Evolutionary conservation across 2,888 invertebrate species (phyloP).

Genomic region (Piscicola geometra): DNA sequence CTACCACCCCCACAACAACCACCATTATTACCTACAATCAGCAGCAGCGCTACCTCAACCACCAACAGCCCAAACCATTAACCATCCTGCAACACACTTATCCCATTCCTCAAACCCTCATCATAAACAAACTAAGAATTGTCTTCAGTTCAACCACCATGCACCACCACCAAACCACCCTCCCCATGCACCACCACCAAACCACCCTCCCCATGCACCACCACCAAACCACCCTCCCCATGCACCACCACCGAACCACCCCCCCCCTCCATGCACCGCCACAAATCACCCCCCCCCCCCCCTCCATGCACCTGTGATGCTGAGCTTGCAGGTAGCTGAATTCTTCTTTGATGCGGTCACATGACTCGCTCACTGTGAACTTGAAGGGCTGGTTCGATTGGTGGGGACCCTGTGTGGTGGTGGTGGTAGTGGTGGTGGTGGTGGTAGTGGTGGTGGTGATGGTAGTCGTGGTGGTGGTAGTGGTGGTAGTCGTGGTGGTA

Average conservation of each 20-base stretch:
- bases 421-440: background rate
- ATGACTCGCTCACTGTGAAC: constrained; percentile 85
- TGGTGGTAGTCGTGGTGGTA: background rate
- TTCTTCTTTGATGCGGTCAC: constrained; percentile 91
- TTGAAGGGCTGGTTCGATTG: constrained; percentile 80
- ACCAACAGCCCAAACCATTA: background rate
- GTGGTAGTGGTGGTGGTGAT: background rate
- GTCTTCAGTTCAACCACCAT: too few relatives aligned
- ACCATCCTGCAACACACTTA: background rate
- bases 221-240: background rate
- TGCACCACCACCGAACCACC: background rate
- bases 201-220: background rate
- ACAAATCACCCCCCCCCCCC: background rate
- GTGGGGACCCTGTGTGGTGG: constrained; percentile 47
- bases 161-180: background rate
- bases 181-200: background rate
- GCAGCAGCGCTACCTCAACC: background rate
- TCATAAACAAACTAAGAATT: background rate
- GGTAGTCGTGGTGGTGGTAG: background rate
- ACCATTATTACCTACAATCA: too few relatives aligned
- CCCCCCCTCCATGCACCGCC: background rate
- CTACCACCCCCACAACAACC: too few relatives aligned
- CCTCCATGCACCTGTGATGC: constrained; percentile 73
- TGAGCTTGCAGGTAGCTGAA: constrained; percentile 90
- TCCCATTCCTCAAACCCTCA: background rate